Conservation (phyloP, 2,888 invertebrate species). For the Sphaeridia pumilis region DNA sequence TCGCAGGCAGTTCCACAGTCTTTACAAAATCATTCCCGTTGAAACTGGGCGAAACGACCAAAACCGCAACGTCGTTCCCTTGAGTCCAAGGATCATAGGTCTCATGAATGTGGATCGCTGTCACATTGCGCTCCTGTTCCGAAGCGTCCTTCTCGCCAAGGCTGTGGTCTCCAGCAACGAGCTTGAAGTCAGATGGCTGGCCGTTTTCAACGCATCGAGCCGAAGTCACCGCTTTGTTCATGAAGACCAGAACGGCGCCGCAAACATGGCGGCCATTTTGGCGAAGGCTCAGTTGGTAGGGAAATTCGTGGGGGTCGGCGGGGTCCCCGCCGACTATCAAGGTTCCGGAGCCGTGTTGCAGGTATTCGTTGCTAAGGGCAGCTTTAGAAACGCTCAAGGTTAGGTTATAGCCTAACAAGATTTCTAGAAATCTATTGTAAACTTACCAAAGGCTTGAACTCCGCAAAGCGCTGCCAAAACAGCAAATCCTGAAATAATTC, state of each 20-base stretch:
- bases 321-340: neutral
- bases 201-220: constrained; percentile 7
- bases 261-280: constrained; percentile 4
- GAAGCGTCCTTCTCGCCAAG: neutral
- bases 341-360: neutral
- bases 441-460: too few relatives aligned
- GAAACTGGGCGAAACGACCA: neutral
- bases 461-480: too few relatives aligned
- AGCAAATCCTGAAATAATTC: too few relatives aligned
- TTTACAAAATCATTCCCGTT: neutral
- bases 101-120: neutral
- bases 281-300: constrained; percentile 4
- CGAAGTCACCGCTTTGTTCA: neutral
- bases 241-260: constrained; percentile 1
- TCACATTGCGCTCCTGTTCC: constrained; percentile 3
- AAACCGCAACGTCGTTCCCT: neutral
- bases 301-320: neutral
- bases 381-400: too few relatives aligned
- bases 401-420: too few relatives aligned
- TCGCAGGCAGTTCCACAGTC: neutral
- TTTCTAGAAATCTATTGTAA: too few relatives aligned
- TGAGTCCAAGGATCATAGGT: constrained; percentile 1
- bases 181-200: neutral
- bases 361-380: neutral
- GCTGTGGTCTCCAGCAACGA: constrained; percentile 5